Evolutionary conservation across 2,113 vertebrate genomes (phyloP), one percentile per base, ranked within the genome.

Genomic region (Otis tarda): DNA sequence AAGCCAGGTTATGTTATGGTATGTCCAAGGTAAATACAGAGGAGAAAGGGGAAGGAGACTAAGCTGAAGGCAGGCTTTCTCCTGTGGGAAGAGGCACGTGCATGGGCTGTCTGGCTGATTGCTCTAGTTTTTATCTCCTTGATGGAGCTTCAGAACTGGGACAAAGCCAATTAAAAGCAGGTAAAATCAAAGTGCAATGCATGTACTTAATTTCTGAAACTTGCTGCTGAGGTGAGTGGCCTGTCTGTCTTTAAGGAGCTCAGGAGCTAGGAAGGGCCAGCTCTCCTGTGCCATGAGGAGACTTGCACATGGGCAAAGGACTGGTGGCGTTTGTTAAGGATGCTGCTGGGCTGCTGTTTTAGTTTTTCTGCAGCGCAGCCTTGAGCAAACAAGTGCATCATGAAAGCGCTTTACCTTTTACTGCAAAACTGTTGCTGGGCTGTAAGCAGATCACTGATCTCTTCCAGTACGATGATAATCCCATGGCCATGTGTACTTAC

Each of bases 71-170:
- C 35, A 41, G 69, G 33, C 22, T 82, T 71, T 52, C 53, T 95
- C 83, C 82, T 53, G 49, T 21, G 83, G 68, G 68, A 87, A 86
- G 61, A 90, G 56, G 47, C 71, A 64, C 2, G 2, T 4, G 12
- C 35, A 15, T 9, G 14, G 67, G 24, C 57, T 92, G 80, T 59
- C 91, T 96, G 91, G 8, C 87, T 94, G 64, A 55, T n/a, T 97
- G 96, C 47, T 96, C 93, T 59, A 93, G 74, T 89, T 90, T 91
- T 45, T 75, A 23, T 84, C 81, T 93, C 89, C 87, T 89, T 89
- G 22, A 8, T 91, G 80, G 61, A 82, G 45, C 65, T 75, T 77
- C 50, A 71, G 80, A 96, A 82, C 73, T 96, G 86, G 95, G 90
- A 60, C 95, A 70, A 1, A 37, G 53, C 21, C 11, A 2, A 78